phyloP scores from a whole-genome alignment of 2,113 vertebrate genomes.

The Sclerurus mexicanus region DNA sequence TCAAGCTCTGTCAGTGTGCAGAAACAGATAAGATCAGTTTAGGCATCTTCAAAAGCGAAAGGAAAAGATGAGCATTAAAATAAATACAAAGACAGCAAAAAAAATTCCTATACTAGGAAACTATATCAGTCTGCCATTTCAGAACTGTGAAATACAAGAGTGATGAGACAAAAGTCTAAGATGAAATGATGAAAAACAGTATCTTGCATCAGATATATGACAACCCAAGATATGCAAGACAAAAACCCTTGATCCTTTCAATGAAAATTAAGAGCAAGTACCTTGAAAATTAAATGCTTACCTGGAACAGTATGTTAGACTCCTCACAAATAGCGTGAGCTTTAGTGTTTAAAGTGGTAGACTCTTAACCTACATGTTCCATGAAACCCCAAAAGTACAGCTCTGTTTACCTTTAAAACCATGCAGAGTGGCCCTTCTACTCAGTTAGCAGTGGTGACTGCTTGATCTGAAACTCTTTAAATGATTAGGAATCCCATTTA shows the following conservation, averaged over 20 bases:
- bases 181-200: not conserved
- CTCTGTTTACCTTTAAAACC: constrained; percentile 53
- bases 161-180: not conserved
- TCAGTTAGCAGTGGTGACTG: not conserved
- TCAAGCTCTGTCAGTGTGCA: not conserved
- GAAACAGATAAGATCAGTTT: not conserved
- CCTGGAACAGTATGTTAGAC: constrained; percentile 28
- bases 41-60: not conserved
- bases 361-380: not conserved
- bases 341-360: not conserved
- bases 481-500: not conserved
- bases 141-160: not conserved
- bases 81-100: not conserved
- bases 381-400: not conserved
- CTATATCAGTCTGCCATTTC: not conserved
- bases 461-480: constrained; percentile 35
- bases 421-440: not conserved
- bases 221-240: not conserved
- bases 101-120: not conserved
- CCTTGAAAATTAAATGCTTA: constrained; percentile 31
- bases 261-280: not conserved
- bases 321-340: not conserved
- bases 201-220: not conserved
- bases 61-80: not conserved
- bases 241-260: not conserved